Percentiles rank a stretch among this genome's conserved stretches.
Conservation (phyloP, 1,140 invertebrate genomes). For the Drosophila dunni region DNA sequence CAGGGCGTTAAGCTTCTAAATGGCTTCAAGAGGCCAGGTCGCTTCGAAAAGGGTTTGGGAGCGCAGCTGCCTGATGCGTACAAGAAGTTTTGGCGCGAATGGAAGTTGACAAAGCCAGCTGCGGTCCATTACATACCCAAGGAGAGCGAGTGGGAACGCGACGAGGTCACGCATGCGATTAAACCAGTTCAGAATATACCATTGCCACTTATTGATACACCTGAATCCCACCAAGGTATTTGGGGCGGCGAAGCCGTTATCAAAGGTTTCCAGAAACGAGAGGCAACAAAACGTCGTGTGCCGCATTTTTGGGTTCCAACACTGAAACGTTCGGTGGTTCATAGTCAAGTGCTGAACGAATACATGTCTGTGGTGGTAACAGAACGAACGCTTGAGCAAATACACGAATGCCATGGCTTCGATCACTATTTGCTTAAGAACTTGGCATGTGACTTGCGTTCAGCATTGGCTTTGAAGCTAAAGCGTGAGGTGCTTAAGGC, state of each 20-base stretch:
- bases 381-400: slow-evolving; percentile 91
- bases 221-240: slow-evolving; percentile 93
- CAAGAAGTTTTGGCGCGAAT: slow-evolving; percentile 94
- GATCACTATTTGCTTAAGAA: slow-evolving; percentile 98
- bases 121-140: slow-evolving; percentile 95
- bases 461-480: slow-evolving; percentile 91
- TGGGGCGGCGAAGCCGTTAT: slow-evolving; percentile 99
- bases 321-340: slow-evolving; percentile 92
- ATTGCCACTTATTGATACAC: slow-evolving; percentile 91
- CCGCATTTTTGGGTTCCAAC: slow-evolving; percentile 95
- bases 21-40: slow-evolving; percentile 85
- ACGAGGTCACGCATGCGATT: slow-evolving; percentile 90
- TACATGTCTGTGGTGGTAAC: slow-evolving; percentile 94
- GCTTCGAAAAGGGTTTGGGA: slow-evolving; percentile 87
- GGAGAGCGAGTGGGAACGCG: slow-evolving; percentile 89
- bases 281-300: slow-evolving; percentile 86
- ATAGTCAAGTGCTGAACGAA: slow-evolving; percentile 96
- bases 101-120: slow-evolving; percentile 89
- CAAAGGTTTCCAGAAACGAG: slow-evolving; percentile 92
- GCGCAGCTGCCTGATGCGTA: slow-evolving; percentile 92
- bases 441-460: slow-evolving; percentile 94
- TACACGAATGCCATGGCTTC: slow-evolving; percentile 96
- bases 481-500: slow-evolving; percentile 93
- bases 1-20: slow-evolving; percentile 77
- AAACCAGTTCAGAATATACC: slow-evolving; percentile 90